Evolutionary conservation across 2,113 vertebrate genomes (phyloP).

Genomic region (Albula goreensis): DNA sequence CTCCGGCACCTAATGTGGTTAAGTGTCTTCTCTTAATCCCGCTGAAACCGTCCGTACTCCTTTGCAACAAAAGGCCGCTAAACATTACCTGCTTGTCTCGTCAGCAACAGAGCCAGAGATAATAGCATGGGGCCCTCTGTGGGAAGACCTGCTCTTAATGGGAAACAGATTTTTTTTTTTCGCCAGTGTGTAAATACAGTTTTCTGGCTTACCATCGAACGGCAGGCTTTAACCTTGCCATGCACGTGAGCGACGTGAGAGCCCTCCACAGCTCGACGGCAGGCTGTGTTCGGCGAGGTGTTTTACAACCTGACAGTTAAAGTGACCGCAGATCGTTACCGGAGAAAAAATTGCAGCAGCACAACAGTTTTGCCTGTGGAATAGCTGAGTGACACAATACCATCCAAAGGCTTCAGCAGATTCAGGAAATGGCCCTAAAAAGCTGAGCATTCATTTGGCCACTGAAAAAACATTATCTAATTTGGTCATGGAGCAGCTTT

Average conservation of each 20-base stretch:
- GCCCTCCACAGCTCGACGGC: neutral
- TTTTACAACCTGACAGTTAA: neutral
- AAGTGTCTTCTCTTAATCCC: conserved; percentile 35
- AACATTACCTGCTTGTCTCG: conserved; percentile 21
- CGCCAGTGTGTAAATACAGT: conserved; percentile 24
- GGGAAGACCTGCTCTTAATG: neutral
- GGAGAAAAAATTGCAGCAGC: neutral
- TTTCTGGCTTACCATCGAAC: conserved; percentile 14
- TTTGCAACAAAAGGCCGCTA: conserved; percentile 24
- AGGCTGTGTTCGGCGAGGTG: neutral
- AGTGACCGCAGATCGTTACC: neutral
- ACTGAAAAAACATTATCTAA: too few relatives aligned
- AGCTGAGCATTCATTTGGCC: too few relatives aligned
- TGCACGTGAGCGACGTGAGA: neutral
- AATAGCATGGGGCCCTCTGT: conserved; percentile 2
- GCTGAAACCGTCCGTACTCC: conserved; percentile 22
- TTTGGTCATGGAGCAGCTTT: too few relatives aligned
- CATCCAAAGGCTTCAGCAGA: conserved; percentile 55
- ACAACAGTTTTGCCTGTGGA: neutral
- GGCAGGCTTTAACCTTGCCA: conserved; percentile 29
- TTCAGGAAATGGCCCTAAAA: conserved; percentile 44
- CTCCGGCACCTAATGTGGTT: conserved; percentile 28
- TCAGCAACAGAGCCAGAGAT: conserved; percentile 18
- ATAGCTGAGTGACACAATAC: conserved; percentile 44
- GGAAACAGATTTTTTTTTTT: neutral